Evolutionary conservation across 2,888 invertebrate genomes (phyloP), one percentile per base, ranked within the genome.

Genomic region (Halocaridina rubra): DNA sequence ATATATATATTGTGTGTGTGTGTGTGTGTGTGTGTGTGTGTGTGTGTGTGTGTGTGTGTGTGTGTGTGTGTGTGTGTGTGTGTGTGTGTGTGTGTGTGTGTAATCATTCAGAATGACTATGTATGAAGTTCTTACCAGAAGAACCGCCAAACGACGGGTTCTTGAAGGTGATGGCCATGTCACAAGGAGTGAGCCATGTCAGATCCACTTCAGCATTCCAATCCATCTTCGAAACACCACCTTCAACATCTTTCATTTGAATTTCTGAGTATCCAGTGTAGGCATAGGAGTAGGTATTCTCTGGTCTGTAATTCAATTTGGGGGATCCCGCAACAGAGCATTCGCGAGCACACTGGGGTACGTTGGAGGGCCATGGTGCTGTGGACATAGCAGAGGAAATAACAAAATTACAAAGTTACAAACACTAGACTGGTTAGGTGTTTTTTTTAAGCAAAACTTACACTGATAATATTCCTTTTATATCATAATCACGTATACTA

Each of bases 151-250:
- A n/a, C 30, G 46, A 27, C 19, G 69, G 61, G 0, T 57, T 39
- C 13, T 39, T 78, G 67, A 87, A 53, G 19, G 61, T 27, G 39
- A 87, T 27, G 57, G 57, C 78, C 57, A 85, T 69, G 5, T 85
- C 78, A 32, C 87, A 87, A 29, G 84, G 85, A 7, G 69, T 77
- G 39, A 69, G 46, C 78, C 67, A 78, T 22, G 67, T 64, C n/a
- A 87, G 69, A 4, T 39, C 69, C 13, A 85, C 87, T 22, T 39
- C 29, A 8, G 81, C 69, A 3, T 53, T 29, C 84, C 84, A 81
- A 8, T 39, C n/a, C 19, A 80, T 57, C 46, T 67, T 22, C 5
- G 76, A 46, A 19, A 53, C 19, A 46, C 72, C 69, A 4, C 33
- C 72, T 4, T 81, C 67, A 13, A 78, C 67, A 29, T 33, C 67